Percentiles rank a stretch among this genome's conserved stretches.
These are phyloP conservation scores for Phasianus colchicus DNA, from an alignment of 2,113 vertebrate genomes.

Conservation along the genomic window DNA sequence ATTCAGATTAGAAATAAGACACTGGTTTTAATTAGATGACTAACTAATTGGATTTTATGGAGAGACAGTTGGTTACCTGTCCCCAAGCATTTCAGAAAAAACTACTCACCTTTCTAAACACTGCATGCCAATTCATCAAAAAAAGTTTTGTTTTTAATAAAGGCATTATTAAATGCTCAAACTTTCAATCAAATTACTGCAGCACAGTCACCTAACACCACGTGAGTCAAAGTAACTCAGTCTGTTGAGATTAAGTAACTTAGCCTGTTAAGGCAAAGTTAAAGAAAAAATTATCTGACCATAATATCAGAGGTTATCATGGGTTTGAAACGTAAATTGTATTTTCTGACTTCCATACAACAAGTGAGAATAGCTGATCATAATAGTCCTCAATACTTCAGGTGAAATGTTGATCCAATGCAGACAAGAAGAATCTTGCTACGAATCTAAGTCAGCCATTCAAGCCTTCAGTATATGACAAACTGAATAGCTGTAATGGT, in stretches of 20 bases:
- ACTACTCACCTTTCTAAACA: not conserved
- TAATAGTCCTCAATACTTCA: not conserved
- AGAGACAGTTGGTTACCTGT: not conserved
- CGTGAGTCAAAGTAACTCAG: rapidly evolving
- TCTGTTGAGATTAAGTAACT: rapidly evolving
- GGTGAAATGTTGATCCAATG: not conserved
- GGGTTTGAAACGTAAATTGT: not conserved
- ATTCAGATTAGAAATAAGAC: not conserved
- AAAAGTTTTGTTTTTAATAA: not conserved
- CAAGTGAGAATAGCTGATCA: not conserved
- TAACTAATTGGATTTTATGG: not conserved
- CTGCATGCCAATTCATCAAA: not conserved
- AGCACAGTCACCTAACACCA: not conserved
- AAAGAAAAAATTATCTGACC: not conserved
- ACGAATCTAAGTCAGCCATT: not conserved
- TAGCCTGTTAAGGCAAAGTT: not conserved
- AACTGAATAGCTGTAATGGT: not conserved
- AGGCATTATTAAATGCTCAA: not conserved
- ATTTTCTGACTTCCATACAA: not conserved
- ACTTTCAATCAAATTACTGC: not conserved
- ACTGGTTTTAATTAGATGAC: not conserved
- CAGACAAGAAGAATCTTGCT: not conserved
- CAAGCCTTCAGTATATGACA: not conserved
- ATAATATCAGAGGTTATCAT: not conserved
- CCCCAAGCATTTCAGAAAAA: not conserved